phyloP scores from a whole-genome alignment of 2,888 invertebrate genomes.

The Chrysolina americana region DNA sequence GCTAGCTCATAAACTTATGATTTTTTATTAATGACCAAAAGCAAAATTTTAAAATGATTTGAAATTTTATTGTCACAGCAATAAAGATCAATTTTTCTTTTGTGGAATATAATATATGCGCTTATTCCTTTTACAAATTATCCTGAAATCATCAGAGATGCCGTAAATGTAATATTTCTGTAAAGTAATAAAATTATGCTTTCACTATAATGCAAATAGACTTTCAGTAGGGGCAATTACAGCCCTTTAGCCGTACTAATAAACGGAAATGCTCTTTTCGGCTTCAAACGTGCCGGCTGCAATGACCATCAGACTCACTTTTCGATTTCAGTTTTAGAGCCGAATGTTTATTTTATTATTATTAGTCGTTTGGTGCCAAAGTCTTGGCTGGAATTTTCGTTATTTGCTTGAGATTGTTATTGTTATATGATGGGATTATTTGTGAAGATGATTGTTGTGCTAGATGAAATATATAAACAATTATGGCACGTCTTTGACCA shows the following conservation, averaged over 20 bases:
- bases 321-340: conserved; percentile 35
- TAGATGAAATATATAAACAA: background rate
- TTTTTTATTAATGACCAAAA: too few relatives aligned
- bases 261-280: conserved; percentile 30
- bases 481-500: background rate
- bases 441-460: conserved; percentile 7
- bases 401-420: conserved; percentile 41
- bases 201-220: background rate
- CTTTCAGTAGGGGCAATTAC: conserved; percentile 13
- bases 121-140: background rate
- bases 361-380: conserved; percentile 43
- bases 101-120: background rate
- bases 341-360: conserved; percentile 38
- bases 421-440: conserved; percentile 35
- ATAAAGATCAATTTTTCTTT: background rate
- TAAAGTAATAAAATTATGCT: conserved; percentile 15
- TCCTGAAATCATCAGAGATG: background rate
- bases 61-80: background rate
- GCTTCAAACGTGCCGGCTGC: conserved; percentile 35
- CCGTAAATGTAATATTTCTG: conserved; percentile 1
- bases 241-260: conserved; percentile 26
- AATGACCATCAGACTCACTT: conserved; percentile 24
- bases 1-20: too few relatives aligned
- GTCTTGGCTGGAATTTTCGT: conserved; percentile 33
- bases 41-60: too few relatives aligned